These are phyloP conservation scores for Pachymerium ferrugineum DNA, from an alignment of 2,888 invertebrate genomes.

Conservation along the genomic window DNA sequence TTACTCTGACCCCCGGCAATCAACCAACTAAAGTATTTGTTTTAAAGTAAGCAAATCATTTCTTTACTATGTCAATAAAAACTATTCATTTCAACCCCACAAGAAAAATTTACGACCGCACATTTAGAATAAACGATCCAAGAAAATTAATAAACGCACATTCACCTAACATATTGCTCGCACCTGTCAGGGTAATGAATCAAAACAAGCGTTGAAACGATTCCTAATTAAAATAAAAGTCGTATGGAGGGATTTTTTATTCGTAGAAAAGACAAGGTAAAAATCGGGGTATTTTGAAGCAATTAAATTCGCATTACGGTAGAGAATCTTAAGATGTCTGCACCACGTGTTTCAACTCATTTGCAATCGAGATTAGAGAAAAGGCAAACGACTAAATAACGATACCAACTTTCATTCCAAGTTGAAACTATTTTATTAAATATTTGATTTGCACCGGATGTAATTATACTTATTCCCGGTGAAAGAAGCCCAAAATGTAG, in stretches of 20 bases:
- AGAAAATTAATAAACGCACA: neutral
- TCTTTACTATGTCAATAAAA: neutral
- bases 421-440: no score
- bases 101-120: no score
- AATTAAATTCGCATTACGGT: neutral
- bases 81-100: no score
- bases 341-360: neutral
- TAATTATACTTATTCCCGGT: no score
- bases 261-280: neutral
- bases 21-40: neutral
- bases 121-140: no score
- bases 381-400: neutral
- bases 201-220: neutral
- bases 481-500: no score
- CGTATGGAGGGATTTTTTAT: neutral
- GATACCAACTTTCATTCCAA: no score
- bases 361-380: neutral
- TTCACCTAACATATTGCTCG: neutral
- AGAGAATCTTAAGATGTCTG: neutral
- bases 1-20: neutral
- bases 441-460: no score
- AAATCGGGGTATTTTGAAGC: neutral
- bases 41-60: neutral
- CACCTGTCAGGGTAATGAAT: neutral
- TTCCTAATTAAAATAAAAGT: neutral